These are phyloP conservation scores for Augochlorella aurata DNA, from an alignment of 2,888 invertebrate genomes.

Conservation along the genomic window DNA sequence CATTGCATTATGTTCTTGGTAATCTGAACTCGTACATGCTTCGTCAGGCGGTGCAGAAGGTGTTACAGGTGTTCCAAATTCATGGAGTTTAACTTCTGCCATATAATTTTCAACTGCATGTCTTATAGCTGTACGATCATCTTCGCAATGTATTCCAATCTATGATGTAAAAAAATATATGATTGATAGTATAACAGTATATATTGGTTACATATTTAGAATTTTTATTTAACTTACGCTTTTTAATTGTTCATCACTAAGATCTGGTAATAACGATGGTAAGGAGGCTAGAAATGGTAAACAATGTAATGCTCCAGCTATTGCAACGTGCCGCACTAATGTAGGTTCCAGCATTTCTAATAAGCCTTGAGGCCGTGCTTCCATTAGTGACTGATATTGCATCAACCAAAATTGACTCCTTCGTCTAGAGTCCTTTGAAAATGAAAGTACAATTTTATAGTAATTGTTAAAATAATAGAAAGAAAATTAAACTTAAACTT, in stretches of 20 bases:
- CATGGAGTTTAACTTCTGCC: constrained; percentile 74
- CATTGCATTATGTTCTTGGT: constrained; percentile 71
- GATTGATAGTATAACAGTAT: constrained; percentile 7
- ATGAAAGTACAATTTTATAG: constrained; percentile 19
- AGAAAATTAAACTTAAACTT: constrained; percentile 64
- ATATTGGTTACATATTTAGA: neutral
- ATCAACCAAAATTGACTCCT: constrained; percentile 86
- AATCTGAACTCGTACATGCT: constrained; percentile 74
- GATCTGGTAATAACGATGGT: constrained; percentile 81
- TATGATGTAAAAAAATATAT: constrained; percentile 47
- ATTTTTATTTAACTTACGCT: constrained; percentile 75
- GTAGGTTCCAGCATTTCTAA: constrained; percentile 86
- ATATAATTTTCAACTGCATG: constrained; percentile 85
- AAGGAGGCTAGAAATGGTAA: constrained; percentile 87
- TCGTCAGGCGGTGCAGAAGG: constrained; percentile 76
- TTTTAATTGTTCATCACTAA: constrained; percentile 84
- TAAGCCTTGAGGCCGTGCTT: constrained; percentile 88
- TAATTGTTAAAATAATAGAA: neutral
- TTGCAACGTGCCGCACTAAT: constrained; percentile 87
- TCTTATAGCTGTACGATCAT: constrained; percentile 85
- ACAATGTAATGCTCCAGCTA: constrained; percentile 89
- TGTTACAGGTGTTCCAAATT: constrained; percentile 58
- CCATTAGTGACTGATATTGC: constrained; percentile 92
- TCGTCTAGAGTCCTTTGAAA: constrained; percentile 66
- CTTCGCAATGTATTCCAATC: constrained; percentile 78